Conservation (phyloP, 1,140 invertebrate genomes). For the Drosophila melanogaster region Release_6_plus_ISO1_MT NC_004354.4:4233001-4233500, state of each 20-base stretch:
- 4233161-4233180: not conserved
- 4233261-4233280: constrained; percentile 9
- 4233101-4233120: constrained; percentile 51
- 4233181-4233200: constrained; percentile 66
- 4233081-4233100: constrained; percentile 27
- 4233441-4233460: constrained; percentile 37
- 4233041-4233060: not conserved
- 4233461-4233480: constrained; percentile 44
- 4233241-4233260: constrained; percentile 47
- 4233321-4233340: constrained; percentile 75
- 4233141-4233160: constrained; percentile 30
- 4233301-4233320: constrained; percentile 80
- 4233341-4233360: constrained; percentile 70
- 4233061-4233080: not conserved
- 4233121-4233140: constrained; percentile 68
- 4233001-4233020: not conserved
- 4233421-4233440: constrained; percentile 47
- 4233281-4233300: constrained; percentile 58
- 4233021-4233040: too few relatives aligned
- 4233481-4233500: constrained; percentile 46
- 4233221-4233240: constrained; percentile 76
- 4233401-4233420: constrained; percentile 30
- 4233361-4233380: constrained; percentile 29
- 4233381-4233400: constrained; percentile 31
- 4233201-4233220: constrained; percentile 78